A percentile compares a stretch with the other conserved stretches of the same genome.
phyloP scores from a whole-genome alignment of 1,140 invertebrate species.

The Aphis gossypii region DNA sequence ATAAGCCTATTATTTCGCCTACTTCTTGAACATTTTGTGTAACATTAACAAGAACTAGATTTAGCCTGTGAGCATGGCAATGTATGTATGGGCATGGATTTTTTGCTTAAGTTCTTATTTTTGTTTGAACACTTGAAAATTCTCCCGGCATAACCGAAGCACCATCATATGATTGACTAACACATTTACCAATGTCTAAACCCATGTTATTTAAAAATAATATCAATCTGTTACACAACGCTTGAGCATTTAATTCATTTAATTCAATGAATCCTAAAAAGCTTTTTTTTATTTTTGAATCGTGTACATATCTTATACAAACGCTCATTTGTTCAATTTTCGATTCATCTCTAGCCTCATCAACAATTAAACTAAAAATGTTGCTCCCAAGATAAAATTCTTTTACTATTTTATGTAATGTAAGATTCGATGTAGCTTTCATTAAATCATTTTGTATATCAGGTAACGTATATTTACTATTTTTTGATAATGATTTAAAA shows the following conservation, averaged over 20 bases:
- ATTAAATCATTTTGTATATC: slow-evolving; percentile 36
- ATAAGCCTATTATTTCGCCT: too few relatives aligned
- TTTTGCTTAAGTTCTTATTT: not conserved
- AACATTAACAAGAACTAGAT: too few relatives aligned
- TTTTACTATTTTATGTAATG: not conserved
- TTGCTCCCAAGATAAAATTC: not conserved
- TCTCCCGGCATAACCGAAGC: not conserved
- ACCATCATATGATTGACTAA: slow-evolving; percentile 11
- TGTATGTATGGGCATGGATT: too few relatives aligned
- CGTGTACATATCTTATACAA: not conserved
- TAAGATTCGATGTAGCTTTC: not conserved
- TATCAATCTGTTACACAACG: too few relatives aligned
- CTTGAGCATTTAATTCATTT: too few relatives aligned
- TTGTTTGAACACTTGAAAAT: too few relatives aligned
- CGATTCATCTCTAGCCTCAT: slow-evolving; percentile 16
- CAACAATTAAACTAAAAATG: slow-evolving; percentile 30
- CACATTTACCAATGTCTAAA: not conserved
- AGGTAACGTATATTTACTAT: not conserved
- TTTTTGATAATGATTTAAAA: not conserved
- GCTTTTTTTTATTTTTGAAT: not conserved
- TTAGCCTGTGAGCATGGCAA: too few relatives aligned
- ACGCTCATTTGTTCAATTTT: slow-evolving; percentile 34
- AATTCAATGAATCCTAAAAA: not conserved
- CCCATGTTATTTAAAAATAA: too few relatives aligned
- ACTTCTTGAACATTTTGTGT: too few relatives aligned